Conservation (phyloP, 2,113 vertebrate genomes). For the Erythrolamprus reginae region DNA sequence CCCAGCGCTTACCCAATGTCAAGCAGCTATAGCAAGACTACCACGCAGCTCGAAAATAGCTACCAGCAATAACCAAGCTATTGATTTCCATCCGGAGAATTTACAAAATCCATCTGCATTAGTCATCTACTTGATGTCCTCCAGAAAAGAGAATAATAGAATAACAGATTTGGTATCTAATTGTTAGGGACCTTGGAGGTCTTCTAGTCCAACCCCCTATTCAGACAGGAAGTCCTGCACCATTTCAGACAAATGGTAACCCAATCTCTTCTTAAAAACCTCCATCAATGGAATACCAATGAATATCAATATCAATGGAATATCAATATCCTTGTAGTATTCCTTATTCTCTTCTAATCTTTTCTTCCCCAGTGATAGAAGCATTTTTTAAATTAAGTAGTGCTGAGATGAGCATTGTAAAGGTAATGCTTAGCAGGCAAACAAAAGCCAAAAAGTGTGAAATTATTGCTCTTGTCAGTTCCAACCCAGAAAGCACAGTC, state of each 20-base stretch:
- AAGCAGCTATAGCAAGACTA: background rate
- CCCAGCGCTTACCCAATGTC: background rate
- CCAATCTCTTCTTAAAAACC: too few species aligned
- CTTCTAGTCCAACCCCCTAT: too few species aligned
- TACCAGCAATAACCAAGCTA: background rate
- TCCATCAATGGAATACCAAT: too few species aligned
- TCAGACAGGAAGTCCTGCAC: too few species aligned
- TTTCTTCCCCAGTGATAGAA: background rate
- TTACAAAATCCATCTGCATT: background rate
- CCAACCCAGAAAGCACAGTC: background rate
- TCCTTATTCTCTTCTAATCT: background rate
- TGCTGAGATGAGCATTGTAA: background rate
- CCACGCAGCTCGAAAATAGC: background rate
- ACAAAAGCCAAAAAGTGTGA: background rate
- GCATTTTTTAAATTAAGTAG: background rate
- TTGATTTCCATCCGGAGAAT: background rate
- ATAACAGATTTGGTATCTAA: too few species aligned
- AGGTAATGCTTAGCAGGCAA: background rate
- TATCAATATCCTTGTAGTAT: background rate
- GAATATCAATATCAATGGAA: too few species aligned
- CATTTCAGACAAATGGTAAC: too few species aligned
- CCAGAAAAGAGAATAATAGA: background rate
- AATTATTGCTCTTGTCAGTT: background rate
- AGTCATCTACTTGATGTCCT: background rate
- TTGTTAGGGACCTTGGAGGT: too few species aligned